Conservation (phyloP, 2,113 vertebrate species). For the Forbesichthys agassizii region DNA sequence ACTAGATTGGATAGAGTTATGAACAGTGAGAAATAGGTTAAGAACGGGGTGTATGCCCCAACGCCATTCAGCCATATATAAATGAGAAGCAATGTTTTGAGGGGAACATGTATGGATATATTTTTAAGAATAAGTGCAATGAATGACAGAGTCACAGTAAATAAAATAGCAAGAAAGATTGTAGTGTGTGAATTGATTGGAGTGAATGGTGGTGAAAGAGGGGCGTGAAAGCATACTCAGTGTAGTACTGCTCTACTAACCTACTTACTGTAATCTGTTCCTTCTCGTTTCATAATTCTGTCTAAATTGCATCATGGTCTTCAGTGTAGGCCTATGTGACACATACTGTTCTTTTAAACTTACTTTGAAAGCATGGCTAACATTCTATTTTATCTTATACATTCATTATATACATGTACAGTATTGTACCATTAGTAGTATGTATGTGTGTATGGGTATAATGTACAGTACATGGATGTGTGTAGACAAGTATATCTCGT, state of each 20-base stretch:
- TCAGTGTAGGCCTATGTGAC: not conserved
- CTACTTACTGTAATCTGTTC: slow-evolving; percentile 77
- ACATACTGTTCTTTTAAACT: too few species aligned
- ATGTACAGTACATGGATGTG: too few species aligned
- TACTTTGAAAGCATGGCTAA: slow-evolving; percentile 25
- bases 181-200: not conserved
- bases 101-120: not conserved
- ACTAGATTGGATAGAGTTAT: not conserved
- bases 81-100: not conserved
- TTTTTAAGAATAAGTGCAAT: not conserved
- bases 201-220: not conserved
- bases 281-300: slow-evolving; percentile 74
- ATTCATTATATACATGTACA: too few species aligned
- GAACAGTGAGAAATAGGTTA: not conserved
- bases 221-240: slow-evolving; percentile 47
- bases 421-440: too few species aligned
- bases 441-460: too few species aligned
- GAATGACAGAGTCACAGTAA: not conserved
- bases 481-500: too few species aligned
- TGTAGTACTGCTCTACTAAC: slow-evolving; percentile 74
- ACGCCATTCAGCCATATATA: not conserved
- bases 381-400: too few species aligned
- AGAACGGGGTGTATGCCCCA: not conserved
- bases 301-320: slow-evolving; percentile 67
- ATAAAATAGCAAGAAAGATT: not conserved